phyloP scores from a whole-genome alignment of 2,888 invertebrate species.

The Choreutis nemorana region DNA sequence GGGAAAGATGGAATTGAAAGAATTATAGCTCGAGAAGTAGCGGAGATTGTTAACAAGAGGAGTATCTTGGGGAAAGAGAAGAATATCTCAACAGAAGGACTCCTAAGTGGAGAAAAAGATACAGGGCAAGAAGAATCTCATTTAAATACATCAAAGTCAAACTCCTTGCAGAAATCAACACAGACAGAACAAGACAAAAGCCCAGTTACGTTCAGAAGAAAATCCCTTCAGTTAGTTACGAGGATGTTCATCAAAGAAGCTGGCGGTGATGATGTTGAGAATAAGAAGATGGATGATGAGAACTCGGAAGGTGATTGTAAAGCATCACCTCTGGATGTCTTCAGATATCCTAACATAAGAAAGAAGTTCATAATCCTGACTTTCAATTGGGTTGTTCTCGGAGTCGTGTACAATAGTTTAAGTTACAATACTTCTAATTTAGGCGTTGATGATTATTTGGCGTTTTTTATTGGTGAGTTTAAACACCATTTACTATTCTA shows the following conservation, averaged over 20 bases:
- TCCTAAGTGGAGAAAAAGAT: conserved; percentile 17
- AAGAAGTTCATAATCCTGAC: conserved; percentile 72
- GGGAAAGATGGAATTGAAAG: conserved; percentile 28
- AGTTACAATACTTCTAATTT: conserved; percentile 73
- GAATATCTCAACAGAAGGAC: neutral
- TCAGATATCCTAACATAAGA: conserved; percentile 71
- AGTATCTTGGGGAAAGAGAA: conserved; percentile 18
- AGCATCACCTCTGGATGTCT: conserved; percentile 69
- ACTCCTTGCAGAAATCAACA: conserved; percentile 28
- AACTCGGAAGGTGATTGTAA: conserved; percentile 55
- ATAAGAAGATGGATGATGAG: conserved; percentile 47
- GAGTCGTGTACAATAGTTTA: conserved; percentile 74
- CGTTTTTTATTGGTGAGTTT: conserved; percentile 70
- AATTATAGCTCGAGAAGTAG: conserved; percentile 36
- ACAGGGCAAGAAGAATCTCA: conserved; percentile 23
- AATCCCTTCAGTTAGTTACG: conserved; percentile 38
- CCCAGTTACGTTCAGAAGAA: conserved; percentile 36
- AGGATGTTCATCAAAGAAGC: conserved; percentile 37
- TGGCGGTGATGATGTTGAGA: conserved; percentile 32
- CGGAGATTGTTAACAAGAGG: conserved; percentile 36
- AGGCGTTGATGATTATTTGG: conserved; percentile 73
- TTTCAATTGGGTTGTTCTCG: conserved; percentile 72
- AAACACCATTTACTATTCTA: neutral
- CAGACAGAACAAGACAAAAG: conserved; percentile 32
- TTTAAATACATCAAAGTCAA: conserved; percentile 17